A percentile compares a stretch with the other conserved stretches of the same genome.
Evolutionary conservation across 2,888 invertebrate genomes (phyloP).

Genomic region (Ceramica pisi): DNA sequence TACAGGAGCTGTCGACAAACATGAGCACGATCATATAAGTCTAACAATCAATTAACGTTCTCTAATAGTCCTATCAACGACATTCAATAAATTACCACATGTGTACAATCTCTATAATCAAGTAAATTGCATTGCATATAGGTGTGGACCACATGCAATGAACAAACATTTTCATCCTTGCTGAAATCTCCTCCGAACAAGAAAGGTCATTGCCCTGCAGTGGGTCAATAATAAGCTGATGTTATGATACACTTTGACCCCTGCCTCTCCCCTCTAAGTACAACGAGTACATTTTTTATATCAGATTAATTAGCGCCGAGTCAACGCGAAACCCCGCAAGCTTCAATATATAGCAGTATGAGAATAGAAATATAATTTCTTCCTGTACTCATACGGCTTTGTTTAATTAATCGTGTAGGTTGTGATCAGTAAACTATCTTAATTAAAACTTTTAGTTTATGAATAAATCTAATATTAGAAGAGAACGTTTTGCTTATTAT

Average conservation of each 20-base stretch:
- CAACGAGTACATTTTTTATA: slow-evolving; percentile 30
- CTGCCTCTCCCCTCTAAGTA: neutral
- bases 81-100: too few species aligned
- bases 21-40: too few species aligned
- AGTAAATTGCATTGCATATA: neutral
- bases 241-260: neutral
- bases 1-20: too few species aligned
- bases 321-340: slow-evolving; percentile 41
- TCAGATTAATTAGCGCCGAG: slow-evolving; percentile 33
- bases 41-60: too few species aligned
- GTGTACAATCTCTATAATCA: too few species aligned
- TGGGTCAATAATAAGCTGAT: neutral
- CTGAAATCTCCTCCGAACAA: neutral
- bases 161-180: neutral
- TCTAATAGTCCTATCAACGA: too few species aligned
- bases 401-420: slow-evolving; percentile 34
- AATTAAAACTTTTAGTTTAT: slow-evolving; percentile 17
- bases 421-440: slow-evolving; percentile 2
- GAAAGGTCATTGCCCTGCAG: neutral
- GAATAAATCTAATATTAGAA: neutral
- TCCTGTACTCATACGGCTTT: slow-evolving; percentile 32
- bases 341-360: neutral
- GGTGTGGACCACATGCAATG: neutral
- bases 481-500: too few species aligned
- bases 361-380: too few species aligned